phyloP scores from a whole-genome alignment of 2,888 invertebrate genomes.

The Limnephilus auricula region DNA sequence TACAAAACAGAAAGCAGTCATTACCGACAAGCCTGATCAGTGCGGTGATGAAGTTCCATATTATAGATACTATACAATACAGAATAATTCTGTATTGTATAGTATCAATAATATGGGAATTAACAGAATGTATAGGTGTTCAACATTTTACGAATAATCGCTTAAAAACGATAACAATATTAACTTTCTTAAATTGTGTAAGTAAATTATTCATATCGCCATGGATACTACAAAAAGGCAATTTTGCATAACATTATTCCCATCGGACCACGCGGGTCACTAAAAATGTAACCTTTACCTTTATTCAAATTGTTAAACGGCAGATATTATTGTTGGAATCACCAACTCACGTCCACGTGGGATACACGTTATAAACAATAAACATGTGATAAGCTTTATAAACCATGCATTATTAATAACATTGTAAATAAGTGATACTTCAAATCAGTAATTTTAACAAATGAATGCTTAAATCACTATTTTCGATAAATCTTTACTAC shows the following conservation, averaged over 20 bases:
- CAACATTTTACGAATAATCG: constrained; percentile 11
- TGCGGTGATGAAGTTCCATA: too few species aligned
- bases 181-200: constrained; percentile 33
- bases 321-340: background rate
- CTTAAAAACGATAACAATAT: constrained; percentile 8
- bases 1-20: background rate
- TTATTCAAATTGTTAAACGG: background rate
- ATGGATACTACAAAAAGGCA: background rate
- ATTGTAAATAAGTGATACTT: background rate
- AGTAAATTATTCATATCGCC: constrained; percentile 39
- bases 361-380: too few species aligned
- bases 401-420: background rate
- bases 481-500: too few species aligned
- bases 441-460: background rate
- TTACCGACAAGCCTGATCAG: too few species aligned
- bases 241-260: constrained; percentile 26
- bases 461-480: too few species aligned
- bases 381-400: background rate
- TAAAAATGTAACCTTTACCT: constrained; percentile 4
- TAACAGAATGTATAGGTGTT: background rate
- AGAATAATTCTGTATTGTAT: too few species aligned
- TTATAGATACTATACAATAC: background rate
- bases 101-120: too few species aligned
- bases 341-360: background rate
- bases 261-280: constrained; percentile 6